A percentile compares a stretch with the other conserved stretches of the same genome.
Conservation (phyloP, 2,888 invertebrate species). For the Notodonta ziczac region DNA sequence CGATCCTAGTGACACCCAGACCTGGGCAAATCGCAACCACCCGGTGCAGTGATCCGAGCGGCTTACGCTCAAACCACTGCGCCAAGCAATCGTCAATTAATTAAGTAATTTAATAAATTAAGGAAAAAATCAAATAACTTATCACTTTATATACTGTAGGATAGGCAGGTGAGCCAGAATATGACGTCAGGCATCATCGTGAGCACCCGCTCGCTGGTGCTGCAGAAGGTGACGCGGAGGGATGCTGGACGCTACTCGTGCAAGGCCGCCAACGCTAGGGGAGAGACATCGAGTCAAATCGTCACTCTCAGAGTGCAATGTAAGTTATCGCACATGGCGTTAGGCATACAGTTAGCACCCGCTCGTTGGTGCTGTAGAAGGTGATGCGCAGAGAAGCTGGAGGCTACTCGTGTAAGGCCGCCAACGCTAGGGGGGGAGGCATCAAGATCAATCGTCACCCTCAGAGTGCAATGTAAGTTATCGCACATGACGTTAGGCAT, state of each 20-base stretch:
- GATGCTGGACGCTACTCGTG: constrained; percentile 94
- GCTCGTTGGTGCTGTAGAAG: constrained; percentile 93
- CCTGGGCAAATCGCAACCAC: too few species aligned
- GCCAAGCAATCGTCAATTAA: too few species aligned
- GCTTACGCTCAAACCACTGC: too few species aligned
- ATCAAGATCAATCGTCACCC: constrained; percentile 88
- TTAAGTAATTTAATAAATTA: too few species aligned
- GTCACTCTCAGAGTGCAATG: constrained; percentile 92
- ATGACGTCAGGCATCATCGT: constrained; percentile 93
- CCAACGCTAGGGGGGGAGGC: constrained; percentile 94
- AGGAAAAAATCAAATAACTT: too few species aligned
- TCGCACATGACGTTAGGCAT: too few species aligned
- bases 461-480: constrained; percentile 93
- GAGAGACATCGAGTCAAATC: constrained; percentile 91
- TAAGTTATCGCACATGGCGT: constrained; percentile 90
- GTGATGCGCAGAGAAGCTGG: constrained; percentile 93
- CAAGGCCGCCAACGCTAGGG: constrained; percentile 91
- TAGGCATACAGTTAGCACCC: constrained; percentile 92
- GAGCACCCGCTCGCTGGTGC: constrained; percentile 93
- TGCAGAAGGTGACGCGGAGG: constrained; percentile 92
- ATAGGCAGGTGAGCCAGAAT: constrained; percentile 90
- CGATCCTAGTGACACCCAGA: too few species aligned
- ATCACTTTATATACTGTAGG: too few species aligned
- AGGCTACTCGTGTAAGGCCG: constrained; percentile 92
- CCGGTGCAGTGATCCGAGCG: too few species aligned